phyloP scores from a whole-genome alignment of 2,888 invertebrate species.

The Drosophila longiperda region DNA sequence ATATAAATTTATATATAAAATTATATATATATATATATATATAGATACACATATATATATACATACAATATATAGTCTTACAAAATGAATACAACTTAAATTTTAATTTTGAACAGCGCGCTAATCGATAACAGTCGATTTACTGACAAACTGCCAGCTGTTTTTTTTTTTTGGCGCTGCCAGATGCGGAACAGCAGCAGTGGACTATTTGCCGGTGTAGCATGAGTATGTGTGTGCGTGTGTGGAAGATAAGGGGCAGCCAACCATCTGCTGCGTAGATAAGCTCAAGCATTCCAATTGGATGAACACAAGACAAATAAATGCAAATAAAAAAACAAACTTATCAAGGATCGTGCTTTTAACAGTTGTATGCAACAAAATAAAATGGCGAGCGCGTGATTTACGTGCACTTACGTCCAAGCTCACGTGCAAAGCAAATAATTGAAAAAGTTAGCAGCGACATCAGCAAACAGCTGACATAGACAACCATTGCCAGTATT shows the following conservation, averaged over 20 bases:
- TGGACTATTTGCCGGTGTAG: conserved; percentile 19
- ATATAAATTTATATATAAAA: conserved; percentile 21
- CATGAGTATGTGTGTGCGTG: not conserved
- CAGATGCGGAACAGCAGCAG: conserved; percentile 16
- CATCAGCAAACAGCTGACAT: conserved; percentile 53
- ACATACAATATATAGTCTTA: conserved; percentile 49
- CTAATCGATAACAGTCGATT: conserved; percentile 38
- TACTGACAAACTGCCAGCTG: not conserved
- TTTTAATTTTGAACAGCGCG: conserved; percentile 2
- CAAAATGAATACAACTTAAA: conserved; percentile 2
- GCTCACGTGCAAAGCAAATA: conserved; percentile 63
- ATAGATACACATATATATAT: conserved; percentile 25
- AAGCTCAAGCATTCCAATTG: conserved; percentile 58
- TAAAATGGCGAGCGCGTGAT: conserved; percentile 60
- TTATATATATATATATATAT: not conserved
- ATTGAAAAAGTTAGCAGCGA: conserved; percentile 8
- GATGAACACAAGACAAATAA: conserved; percentile 9
- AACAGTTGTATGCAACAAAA: not conserved
- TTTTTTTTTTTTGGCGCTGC: conserved; percentile 18
- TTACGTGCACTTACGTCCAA: conserved; percentile 14
- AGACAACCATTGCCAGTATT: conserved; percentile 40
- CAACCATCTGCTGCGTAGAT: conserved; percentile 58
- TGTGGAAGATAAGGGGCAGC: conserved; percentile 9
- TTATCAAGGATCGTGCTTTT: conserved; percentile 27
- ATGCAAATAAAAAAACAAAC: not conserved